These are phyloP conservation scores for Gasterosteus aculeatus DNA, from an alignment of 2,113 vertebrate genomes.

Conservation along the genomic window DNA sequence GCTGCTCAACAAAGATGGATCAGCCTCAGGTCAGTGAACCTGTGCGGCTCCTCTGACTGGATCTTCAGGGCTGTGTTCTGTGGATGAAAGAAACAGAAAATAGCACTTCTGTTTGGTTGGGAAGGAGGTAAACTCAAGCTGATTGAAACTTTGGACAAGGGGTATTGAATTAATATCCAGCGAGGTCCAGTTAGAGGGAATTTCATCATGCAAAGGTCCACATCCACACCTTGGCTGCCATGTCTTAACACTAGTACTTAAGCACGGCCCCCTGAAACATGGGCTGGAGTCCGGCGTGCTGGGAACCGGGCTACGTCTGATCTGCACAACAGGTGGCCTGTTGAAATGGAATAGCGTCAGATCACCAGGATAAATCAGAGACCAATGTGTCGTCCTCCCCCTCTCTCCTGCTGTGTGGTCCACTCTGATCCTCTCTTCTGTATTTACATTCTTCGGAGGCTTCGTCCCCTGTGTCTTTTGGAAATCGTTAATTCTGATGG, in stretches of 20 bases:
- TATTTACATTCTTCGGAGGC: constrained; percentile 69
- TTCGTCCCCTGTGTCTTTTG: constrained; percentile 47
- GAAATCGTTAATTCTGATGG: constrained; percentile 61
- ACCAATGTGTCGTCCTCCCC: constrained; percentile 29
- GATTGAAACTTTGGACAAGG: no score
- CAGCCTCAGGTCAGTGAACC: constrained; percentile 42
- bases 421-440: constrained; percentile 53
- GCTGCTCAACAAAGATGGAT: constrained; percentile 50
- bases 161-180: no score
- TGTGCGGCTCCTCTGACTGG: constrained; percentile 1
- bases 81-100: no score
- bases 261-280: constrained; percentile 27
- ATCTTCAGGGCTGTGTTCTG: constrained; percentile 18
- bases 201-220: no score
- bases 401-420: constrained; percentile 68
- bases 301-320: constrained; percentile 55
- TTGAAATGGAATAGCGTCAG: constrained; percentile 57
- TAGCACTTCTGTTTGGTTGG: no score
- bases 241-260: constrained; percentile 43
- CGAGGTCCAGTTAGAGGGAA: no score
- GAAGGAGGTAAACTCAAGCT: no score
- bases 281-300: constrained; percentile 29
- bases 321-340: constrained; percentile 67
- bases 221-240: constrained; percentile 10
- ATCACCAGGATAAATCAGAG: constrained; percentile 51